Conservation (phyloP, 2,797 vertebrate genomes). For the Triplophysa bombifrons region DNA sequence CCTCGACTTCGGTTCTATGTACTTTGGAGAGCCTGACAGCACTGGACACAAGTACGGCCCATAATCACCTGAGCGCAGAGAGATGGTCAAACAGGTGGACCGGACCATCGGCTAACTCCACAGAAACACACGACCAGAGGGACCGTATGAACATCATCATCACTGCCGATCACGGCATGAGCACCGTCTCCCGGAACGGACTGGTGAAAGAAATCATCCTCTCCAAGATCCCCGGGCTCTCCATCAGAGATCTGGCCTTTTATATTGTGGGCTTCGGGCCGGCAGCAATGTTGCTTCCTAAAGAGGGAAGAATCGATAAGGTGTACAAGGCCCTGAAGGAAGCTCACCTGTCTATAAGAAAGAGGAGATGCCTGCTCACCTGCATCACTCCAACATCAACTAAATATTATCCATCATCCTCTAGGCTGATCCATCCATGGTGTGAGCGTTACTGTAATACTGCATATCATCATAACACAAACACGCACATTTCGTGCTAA, state of each 20-base stretch:
- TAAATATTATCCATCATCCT: conserved; percentile 85
- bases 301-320: conserved; percentile 81
- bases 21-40: conserved; percentile 89
- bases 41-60: conserved; percentile 85
- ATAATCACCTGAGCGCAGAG: conserved; percentile 75
- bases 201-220: conserved; percentile 76
- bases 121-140: conserved; percentile 61
- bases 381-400: conserved; percentile 79
- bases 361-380: conserved; percentile 77
- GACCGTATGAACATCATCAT: conserved; percentile 84
- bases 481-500: too few species aligned
- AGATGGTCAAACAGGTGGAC: conserved; percentile 87
- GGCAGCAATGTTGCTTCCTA: conserved; percentile 83
- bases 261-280: conserved; percentile 90
- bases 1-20: conserved; percentile 87
- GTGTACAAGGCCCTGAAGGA: conserved; percentile 82
- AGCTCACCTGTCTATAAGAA: conserved; percentile 89
- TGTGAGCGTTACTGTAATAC: conserved; percentile 70
- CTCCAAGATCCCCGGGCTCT: conserved; percentile 74
- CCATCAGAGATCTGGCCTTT: conserved; percentile 82
- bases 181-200: conserved; percentile 65
- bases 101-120: conserved; percentile 81
- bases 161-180: conserved; percentile 92
- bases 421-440: conserved; percentile 85
- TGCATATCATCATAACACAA: too few species aligned